These are phyloP conservation scores for Alloscopus bannaensis DNA, from an alignment of 2,888 invertebrate genomes.

Conservation along the genomic window DNA sequence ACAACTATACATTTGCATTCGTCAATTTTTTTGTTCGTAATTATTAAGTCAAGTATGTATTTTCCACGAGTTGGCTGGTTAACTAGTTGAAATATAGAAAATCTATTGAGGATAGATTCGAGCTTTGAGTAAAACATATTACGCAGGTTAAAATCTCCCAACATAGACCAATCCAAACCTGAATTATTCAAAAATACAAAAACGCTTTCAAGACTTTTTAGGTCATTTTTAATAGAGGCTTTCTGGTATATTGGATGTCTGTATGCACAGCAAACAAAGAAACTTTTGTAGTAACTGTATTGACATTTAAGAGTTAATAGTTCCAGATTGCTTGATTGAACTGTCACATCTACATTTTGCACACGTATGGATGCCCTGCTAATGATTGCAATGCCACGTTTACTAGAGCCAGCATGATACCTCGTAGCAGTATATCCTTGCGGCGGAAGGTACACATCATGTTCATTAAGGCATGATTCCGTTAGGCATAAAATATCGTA, in stretches of 20 bases:
- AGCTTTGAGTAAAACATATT: not conserved
- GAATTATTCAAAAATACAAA: not conserved
- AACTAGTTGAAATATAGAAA: constrained; percentile 1
- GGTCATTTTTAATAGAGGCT: not conserved
- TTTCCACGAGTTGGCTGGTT: constrained; percentile 12
- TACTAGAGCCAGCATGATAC: not conserved
- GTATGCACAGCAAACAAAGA: not conserved
- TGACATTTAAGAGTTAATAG: not conserved
- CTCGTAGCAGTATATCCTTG: not conserved
- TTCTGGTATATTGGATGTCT: constrained; percentile 18
- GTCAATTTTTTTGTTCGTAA: not conserved
- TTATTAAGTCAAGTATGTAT: constrained; percentile 19
- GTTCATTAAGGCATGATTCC: not conserved
- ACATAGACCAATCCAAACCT: not conserved
- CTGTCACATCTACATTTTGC: not conserved
- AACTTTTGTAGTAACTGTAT: not conserved
- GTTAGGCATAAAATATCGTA: not conserved
- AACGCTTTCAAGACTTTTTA: not conserved
- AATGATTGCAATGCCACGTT: not conserved
- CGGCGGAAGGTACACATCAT: too few relatives aligned
- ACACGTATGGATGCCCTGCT: too few relatives aligned
- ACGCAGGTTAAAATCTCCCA: constrained; percentile 34
- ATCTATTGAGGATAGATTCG: not conserved
- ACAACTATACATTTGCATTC: not conserved
- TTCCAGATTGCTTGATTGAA: not conserved